phyloP scores from a whole-genome alignment of 1,140 invertebrate species.

The Euwallacea fornicatus region DNA sequence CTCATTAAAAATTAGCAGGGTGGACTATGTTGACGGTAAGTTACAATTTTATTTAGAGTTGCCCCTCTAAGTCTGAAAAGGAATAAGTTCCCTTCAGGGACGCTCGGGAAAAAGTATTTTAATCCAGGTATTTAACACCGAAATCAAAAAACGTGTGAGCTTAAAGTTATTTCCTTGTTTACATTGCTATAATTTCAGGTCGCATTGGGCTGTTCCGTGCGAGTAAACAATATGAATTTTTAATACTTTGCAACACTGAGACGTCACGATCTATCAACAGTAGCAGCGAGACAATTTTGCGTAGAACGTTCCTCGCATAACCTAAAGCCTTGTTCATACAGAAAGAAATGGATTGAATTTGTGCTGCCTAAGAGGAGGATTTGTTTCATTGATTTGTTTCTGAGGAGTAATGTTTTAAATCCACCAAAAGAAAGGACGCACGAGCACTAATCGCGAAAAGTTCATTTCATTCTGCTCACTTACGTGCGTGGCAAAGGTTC shows the following conservation, averaged over 20 bases:
- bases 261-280: slow-evolving; percentile 29
- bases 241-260: slow-evolving; percentile 26
- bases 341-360: slow-evolving; percentile 27
- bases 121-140: not conserved
- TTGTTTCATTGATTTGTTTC: no score
- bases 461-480: no score
- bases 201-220: slow-evolving; percentile 12
- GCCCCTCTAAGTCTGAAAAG: not conserved
- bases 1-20: slow-evolving; percentile 32
- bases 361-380: not conserved
- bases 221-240: slow-evolving; percentile 30
- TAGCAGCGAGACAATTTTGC: slow-evolving; percentile 9
- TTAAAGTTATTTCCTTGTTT: slow-evolving; percentile 9
- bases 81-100: not conserved
- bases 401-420: no score
- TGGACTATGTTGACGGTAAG: slow-evolving; percentile 20
- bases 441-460: no score
- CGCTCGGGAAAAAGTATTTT: no score
- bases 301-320: slow-evolving; percentile 13
- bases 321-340: slow-evolving; percentile 21
- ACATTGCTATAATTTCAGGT: slow-evolving; percentile 2
- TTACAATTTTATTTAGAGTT: slow-evolving; percentile 14
- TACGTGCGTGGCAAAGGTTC: no score
- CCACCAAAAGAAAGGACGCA: no score
- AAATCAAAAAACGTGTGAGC: not conserved